A percentile compares a stretch with the other conserved stretches of the same genome.
phyloP scores from a whole-genome alignment of 2,888 invertebrate species.

The Andrena fulva region DNA sequence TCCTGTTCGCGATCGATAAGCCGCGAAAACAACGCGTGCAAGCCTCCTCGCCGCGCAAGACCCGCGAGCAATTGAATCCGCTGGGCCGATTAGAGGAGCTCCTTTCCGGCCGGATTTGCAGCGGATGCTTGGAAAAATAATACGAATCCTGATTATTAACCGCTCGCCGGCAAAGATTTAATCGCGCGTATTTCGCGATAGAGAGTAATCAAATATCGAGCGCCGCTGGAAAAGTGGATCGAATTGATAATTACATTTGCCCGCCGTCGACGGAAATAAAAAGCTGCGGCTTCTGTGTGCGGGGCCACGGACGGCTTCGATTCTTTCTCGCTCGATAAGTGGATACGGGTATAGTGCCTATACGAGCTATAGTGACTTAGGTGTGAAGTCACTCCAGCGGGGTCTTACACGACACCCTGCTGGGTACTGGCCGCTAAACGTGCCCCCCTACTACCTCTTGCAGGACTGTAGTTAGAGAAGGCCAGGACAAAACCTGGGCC shows the following conservation, averaged over 20 bases:
- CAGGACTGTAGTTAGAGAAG: too few relatives aligned
- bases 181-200: constrained; percentile 21
- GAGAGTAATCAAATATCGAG: constrained; percentile 33
- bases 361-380: too few relatives aligned
- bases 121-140: constrained; percentile 44
- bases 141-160: constrained; percentile 21
- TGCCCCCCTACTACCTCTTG: too few relatives aligned
- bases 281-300: background rate
- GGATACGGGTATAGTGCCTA: background rate
- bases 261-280: background rate
- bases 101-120: constrained; percentile 11
- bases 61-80: constrained; percentile 16
- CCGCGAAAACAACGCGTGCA: constrained; percentile 23
- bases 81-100: constrained; percentile 17
- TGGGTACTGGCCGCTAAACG: too few relatives aligned
- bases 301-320: background rate
- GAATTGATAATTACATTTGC: constrained; percentile 14
- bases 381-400: too few relatives aligned
- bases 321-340: background rate
- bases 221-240: constrained; percentile 12
- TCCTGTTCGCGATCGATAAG: constrained; percentile 32
- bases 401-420: too few relatives aligned
- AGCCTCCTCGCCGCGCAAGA: constrained; percentile 5
- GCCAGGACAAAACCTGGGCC: too few relatives aligned
- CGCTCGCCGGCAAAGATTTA: constrained; percentile 22